These are phyloP conservation scores for Cotesia vestalis DNA, from an alignment of 1,140 invertebrate genomes.

Conservation along the genomic window DNA sequence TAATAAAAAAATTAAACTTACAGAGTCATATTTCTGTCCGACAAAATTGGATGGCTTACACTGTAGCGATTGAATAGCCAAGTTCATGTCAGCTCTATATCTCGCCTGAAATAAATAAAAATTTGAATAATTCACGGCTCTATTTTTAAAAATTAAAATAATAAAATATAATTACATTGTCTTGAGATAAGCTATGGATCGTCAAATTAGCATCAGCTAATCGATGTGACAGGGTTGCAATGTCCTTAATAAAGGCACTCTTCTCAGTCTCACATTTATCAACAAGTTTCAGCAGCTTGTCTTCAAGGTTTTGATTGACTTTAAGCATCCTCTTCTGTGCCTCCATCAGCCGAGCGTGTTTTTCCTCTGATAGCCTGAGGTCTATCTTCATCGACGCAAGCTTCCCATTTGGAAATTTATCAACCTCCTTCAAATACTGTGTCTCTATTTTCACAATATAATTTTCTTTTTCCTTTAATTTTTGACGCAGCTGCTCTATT, in stretches of 20 bases:
- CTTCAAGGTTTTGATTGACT: constrained; percentile 94
- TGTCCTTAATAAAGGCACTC: constrained; percentile 84
- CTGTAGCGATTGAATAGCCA: constrained; percentile 92
- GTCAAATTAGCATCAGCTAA: constrained; percentile 88
- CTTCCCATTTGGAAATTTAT: constrained; percentile 77
- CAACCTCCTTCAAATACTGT: constrained; percentile 82
- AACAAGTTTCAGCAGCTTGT: constrained; percentile 91
- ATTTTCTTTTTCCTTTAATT: constrained; percentile 80
- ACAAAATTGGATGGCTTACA: constrained; percentile 96
- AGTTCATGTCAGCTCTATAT: constrained; percentile 92
- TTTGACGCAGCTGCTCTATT: constrained; percentile 86
- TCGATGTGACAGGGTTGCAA: constrained; percentile 85
- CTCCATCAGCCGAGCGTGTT: constrained; percentile 88
- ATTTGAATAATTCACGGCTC: neutral
- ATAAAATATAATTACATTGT: constrained; percentile 79
- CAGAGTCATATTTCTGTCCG: constrained; percentile 89
- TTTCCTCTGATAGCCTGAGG: constrained; percentile 86
- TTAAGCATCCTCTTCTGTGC: constrained; percentile 94
- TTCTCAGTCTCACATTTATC: constrained; percentile 94
- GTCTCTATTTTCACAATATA: constrained; percentile 87
- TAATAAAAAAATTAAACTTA: constrained; percentile 66
- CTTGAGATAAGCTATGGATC: constrained; percentile 86
- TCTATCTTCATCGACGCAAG: constrained; percentile 84
- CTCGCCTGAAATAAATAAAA: constrained; percentile 78
- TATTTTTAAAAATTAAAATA: constrained; percentile 14